Base-by-base conservation (phyloP, 1,140 invertebrate species). In the Catajapyx aquilonaris region DNA sequence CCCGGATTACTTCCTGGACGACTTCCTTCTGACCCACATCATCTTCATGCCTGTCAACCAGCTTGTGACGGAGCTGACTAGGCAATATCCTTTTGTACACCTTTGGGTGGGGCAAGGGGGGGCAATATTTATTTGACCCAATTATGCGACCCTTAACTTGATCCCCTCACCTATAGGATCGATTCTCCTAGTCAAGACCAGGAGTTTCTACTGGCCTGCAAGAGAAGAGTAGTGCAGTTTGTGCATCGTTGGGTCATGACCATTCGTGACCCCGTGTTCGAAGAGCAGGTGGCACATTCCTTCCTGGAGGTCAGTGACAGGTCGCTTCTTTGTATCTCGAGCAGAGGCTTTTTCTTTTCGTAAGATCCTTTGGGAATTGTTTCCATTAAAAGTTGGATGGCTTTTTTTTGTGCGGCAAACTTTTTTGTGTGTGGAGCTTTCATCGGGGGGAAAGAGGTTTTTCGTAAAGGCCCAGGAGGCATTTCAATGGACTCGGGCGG, bases 21-120 rank as follows among this genome's bases (percentile, higher is more conserved):
- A 87, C 56, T 85, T 87, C 53, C 60, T 87, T 30, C 57, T 87
- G 11, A 87, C 83, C n/a, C 77, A 87, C 53, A 75, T 81, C 36
- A 74, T 86, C 34, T 87, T 81, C 56, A 78, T 87, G 67, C 74
- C 79, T 10, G 73, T 69, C 34, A 69, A 77, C 41, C 66, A 76
- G 43, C 60, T 87, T 34, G 74, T 81, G 49, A 67, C 72, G 30
- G 73, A 79, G 52, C 62, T 87, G 28, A 66, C 73, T 44, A 75
- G 66, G 64, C 68, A 76, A 72, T 78, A 76, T 74, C 71, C 72
- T 72, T 73, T 69, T 61, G n/a, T n/a, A n/a, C n/a, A n/a, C n/a
- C n/a, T n/a, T n/a, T n/a, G n/a, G n/a, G n/a, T n/a, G n/a, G n/a
- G n/a, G n/a, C n/a, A n/a, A n/a, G n/a, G n/a, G n/a, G n/a, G n/a